A percentile compares a stretch with the other conserved stretches of the same genome.
These are phyloP conservation scores for Neosilurus mollespiculum DNA, from an alignment of 2,797 vertebrate genomes.

Conservation along the genomic window DNA sequence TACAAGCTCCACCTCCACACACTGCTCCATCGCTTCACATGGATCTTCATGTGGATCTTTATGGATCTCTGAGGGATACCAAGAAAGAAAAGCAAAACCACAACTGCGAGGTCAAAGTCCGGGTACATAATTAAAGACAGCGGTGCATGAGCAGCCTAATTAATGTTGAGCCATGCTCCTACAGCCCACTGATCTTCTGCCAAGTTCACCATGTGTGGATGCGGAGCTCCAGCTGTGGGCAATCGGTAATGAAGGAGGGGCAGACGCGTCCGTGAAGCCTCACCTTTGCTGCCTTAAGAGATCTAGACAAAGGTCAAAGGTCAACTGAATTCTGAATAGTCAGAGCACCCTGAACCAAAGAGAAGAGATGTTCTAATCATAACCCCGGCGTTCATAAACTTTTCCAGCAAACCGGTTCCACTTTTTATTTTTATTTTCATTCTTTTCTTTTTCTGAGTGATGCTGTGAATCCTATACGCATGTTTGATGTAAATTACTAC, in stretches of 20 bases:
- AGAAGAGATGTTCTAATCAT: conserved; percentile 29
- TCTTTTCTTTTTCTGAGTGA: conserved; percentile 31
- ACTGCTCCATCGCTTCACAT: conserved; percentile 45
- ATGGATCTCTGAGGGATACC: conserved; percentile 52
- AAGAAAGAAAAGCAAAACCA: conserved; percentile 44
- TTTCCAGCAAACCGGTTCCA: background rate
- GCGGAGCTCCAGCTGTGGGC: conserved; percentile 61
- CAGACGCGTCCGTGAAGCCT: conserved; percentile 49
- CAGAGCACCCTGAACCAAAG: conserved; percentile 29
- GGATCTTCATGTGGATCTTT: conserved; percentile 40
- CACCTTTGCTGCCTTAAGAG: conserved; percentile 57
- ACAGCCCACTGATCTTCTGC: conserved; percentile 59
- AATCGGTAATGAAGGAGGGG: conserved; percentile 58
- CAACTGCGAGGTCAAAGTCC: conserved; percentile 58
- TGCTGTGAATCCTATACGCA: conserved; percentile 24
- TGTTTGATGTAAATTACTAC: conserved; percentile 12
- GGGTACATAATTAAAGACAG: conserved; percentile 62
- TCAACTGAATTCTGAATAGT: conserved; percentile 51
- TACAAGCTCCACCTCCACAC: conserved; percentile 11
- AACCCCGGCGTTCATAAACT: background rate
- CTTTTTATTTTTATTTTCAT: background rate
- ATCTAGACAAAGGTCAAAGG: conserved; percentile 57
- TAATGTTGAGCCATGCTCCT: conserved; percentile 60
- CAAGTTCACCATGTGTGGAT: conserved; percentile 62
- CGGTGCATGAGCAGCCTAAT: conserved; percentile 58